Conservation (phyloP, 1,140 invertebrate species). For the Nebria ingens region DNA sequence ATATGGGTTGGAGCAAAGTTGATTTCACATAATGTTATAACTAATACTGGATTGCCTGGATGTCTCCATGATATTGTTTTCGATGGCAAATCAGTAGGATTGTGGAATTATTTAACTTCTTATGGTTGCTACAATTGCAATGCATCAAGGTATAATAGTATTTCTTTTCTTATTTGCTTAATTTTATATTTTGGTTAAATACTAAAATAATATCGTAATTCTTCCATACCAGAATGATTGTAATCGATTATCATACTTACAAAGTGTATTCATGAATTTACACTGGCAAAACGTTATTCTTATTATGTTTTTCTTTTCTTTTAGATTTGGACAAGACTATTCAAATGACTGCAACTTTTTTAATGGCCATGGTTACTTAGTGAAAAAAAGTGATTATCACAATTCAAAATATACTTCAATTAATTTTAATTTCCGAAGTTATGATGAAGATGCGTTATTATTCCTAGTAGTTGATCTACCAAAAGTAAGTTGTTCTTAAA, state of each 20-base stretch:
- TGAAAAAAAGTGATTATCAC: constrained; percentile 42
- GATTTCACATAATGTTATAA: no score
- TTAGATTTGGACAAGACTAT: no score
- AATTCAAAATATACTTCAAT: constrained; percentile 61
- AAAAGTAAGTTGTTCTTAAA: constrained; percentile 38
- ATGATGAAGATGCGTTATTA: constrained; percentile 78
- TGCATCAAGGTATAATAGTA: no score
- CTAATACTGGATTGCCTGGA: constrained; percentile 46
- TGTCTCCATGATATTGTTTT: constrained; percentile 65
- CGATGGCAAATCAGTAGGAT: constrained; percentile 66
- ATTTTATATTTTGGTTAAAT: no score
- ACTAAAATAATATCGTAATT: no score
- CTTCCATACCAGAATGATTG: no score
- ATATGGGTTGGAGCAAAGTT: constrained; percentile 37
- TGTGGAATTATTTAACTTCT: constrained; percentile 82
- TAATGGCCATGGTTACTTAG: constrained; percentile 68
- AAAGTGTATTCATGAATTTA: no score
- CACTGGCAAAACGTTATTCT: no score
- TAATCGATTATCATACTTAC: no score
- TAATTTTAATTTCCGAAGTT: constrained; percentile 70
- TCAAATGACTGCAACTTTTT: constrained; percentile 49
- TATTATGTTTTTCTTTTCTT: no score
- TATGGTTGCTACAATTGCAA: no score
- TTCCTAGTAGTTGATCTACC: constrained; percentile 68
- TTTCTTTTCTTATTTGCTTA: no score